Base-by-base conservation (phyloP, 1,140 invertebrate species). In the Oreohelix idahoensis region DNA sequence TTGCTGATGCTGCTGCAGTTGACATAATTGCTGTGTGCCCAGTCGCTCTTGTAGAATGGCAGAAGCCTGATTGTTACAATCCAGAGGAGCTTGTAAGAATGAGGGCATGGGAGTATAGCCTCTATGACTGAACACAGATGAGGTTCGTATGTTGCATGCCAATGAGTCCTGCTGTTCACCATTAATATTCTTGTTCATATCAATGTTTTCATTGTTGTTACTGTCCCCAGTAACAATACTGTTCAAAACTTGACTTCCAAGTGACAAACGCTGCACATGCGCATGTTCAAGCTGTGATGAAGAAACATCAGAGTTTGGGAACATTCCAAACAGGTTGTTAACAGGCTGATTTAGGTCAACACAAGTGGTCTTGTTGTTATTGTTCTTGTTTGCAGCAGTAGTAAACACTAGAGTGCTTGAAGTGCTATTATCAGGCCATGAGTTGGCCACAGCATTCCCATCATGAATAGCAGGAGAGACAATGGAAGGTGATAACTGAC, bases 1-100 rank as follows among this genome's bases (percentile, higher is more conserved):
- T 58, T 58, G 84, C 13, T 84, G 79, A 11, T 85, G 80, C 58
- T 83, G 80, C 75, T 69, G 53, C 36, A 69, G 70, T n/a, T 82
- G 70, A 23, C 58, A 71, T 15, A 20, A 11, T 42, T 79, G 77
- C 13, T 79, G 77, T 36, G 13, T 49, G 11, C 32, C 20, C 1
- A 80, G 63, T 15, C 69, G 13, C 26, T 71, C 79, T 71, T 36
- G 35, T 26, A 80, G 20, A 51, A 80, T 35, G 8, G 79, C 42
- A 4, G 79, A 38, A 2, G 79, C 69, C 11, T 66, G n/a, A 38
- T n/a, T 38, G 51, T 49, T 63, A 10, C 10, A 53, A 23, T 66
- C 58, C 2, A 79, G 1, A 39, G 51, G 39, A 36, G 77, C 1
- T 20, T 79, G 77, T 29, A 23, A 32, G 13, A 36, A 23, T 53